phyloP scores from a whole-genome alignment of 1,140 invertebrate genomes.

The Megalopta genalis region DNA sequence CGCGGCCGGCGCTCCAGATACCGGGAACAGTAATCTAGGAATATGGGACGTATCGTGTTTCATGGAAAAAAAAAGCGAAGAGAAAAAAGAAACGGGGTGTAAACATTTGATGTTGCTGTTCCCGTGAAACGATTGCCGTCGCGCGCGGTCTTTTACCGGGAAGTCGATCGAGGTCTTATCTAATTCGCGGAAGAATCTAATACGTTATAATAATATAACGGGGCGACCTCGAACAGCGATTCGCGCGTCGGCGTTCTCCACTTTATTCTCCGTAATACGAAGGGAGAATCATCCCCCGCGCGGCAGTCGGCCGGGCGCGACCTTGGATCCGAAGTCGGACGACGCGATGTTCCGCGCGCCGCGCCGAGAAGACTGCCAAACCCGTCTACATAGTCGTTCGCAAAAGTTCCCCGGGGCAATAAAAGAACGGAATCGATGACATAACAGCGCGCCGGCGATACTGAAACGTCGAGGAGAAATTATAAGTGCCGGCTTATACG shows the following conservation, averaged over 20 bases:
- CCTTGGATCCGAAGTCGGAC: not conserved
- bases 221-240: no score
- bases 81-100: no score
- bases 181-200: not conserved
- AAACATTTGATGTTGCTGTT: not conserved
- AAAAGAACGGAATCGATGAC: not conserved
- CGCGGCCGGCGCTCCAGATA: not conserved
- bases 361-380: not conserved
- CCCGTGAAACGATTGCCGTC: not conserved
- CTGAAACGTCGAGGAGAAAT: not conserved
- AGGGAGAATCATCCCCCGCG: not conserved
- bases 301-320: not conserved
- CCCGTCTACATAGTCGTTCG: not conserved
- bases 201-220: not conserved
- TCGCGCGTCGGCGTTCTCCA: no score
- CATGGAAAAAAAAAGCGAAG: no score
- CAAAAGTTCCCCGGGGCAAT: not conserved
- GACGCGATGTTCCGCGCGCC: not conserved
- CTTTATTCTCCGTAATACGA: no score
- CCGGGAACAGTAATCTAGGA: not conserved
- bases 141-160: not conserved
- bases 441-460: not conserved
- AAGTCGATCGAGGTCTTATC: not conserved
- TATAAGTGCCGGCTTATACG: not conserved
- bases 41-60: not conserved